Conservation (phyloP, 2,113 vertebrate species). For the Oncorhynchus tshawytscha region DNA sequence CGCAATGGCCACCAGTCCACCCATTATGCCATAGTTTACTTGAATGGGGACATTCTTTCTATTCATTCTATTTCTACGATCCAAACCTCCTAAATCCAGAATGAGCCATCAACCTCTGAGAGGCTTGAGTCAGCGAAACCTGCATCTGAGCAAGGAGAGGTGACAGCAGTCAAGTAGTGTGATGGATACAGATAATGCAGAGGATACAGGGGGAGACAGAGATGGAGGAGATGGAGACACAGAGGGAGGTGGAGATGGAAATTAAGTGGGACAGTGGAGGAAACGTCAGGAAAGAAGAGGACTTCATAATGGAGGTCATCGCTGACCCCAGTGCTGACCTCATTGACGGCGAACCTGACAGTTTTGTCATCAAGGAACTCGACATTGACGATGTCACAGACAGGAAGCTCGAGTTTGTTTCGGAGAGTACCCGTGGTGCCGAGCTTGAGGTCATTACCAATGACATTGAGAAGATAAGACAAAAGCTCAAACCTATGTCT, state of each 20-base stretch:
- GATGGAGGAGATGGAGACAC: neutral
- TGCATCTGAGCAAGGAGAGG: neutral
- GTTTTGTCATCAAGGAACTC: neutral
- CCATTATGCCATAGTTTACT: too few species aligned
- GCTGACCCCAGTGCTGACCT: slow-evolving; percentile 15
- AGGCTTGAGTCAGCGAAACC: neutral
- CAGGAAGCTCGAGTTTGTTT: neutral
- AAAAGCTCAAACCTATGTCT: slow-evolving; percentile 31
- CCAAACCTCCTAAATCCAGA: neutral
- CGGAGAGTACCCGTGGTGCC: neutral
- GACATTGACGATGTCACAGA: neutral
- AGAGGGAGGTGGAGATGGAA: neutral
- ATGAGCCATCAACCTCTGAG: neutral
- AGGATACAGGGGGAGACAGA: neutral
- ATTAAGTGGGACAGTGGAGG: slow-evolving; percentile 1
- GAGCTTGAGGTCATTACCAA: neutral
- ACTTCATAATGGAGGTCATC: slow-evolving; percentile 7
- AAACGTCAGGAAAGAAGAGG: slow-evolving; percentile 17
- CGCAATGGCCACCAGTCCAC: too few species aligned
- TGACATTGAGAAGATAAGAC: neutral
- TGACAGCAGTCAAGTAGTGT: neutral
- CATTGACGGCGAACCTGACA: neutral
- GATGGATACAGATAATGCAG: neutral
- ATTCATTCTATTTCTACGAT: too few species aligned
- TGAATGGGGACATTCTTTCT: too few species aligned